These are phyloP conservation scores for Drosophila ezoana DNA, from an alignment of 2,888 invertebrate genomes.

Conservation along the genomic window DNA sequence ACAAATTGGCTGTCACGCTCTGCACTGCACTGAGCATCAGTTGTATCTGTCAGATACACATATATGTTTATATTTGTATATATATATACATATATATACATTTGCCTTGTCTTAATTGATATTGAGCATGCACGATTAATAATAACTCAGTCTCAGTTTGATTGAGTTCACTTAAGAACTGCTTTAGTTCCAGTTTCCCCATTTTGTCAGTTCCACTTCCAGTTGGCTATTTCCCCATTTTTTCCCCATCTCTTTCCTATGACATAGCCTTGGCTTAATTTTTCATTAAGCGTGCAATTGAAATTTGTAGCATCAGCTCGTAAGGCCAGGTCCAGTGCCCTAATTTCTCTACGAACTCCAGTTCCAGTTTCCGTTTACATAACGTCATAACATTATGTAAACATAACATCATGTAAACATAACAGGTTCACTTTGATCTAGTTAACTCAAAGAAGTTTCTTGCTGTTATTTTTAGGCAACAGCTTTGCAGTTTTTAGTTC, in stretches of 20 bases:
- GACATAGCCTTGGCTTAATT: not conserved
- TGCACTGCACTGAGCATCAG: constrained; percentile 14
- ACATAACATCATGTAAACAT: too few relatives aligned
- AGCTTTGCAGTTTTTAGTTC: not conserved
- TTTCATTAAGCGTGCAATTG: not conserved
- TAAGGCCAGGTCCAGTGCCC: too few relatives aligned
- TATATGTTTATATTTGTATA: not conserved
- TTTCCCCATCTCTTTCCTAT: not conserved
- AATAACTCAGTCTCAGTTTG: constrained; percentile 49
- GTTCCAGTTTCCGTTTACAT: not conserved
- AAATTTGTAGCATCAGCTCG: too few relatives aligned
- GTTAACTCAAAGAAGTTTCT: too few relatives aligned
- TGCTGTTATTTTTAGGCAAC: too few relatives aligned
- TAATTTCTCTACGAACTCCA: not conserved
- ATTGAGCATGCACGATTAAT: constrained; percentile 64
- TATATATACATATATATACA: not conserved
- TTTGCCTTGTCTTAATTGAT: constrained; percentile 62
- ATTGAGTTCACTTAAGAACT: constrained; percentile 43
- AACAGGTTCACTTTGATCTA: too few relatives aligned
- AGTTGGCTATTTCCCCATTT: constrained; percentile 11
- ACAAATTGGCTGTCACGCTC: constrained; percentile 28
- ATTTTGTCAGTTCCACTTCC: constrained; percentile 17
- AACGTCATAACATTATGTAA: too few relatives aligned
- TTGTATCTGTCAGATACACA: constrained; percentile 4
- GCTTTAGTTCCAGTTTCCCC: constrained; percentile 18